Conservation (phyloP, 2,797 vertebrate species). For the Hoplostethus mediterraneus region DNA sequence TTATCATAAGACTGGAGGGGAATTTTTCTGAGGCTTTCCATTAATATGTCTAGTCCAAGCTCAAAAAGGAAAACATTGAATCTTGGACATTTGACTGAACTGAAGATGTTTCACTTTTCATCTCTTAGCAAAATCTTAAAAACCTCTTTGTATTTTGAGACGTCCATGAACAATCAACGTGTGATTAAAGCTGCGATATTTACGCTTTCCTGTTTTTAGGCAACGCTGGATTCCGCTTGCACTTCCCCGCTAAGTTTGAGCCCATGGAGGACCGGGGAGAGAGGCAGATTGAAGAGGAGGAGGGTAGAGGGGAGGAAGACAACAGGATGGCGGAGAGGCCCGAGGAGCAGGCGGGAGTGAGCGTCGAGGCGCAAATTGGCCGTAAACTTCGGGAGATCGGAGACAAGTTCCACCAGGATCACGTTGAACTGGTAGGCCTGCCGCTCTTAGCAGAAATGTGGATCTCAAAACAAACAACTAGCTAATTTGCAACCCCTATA, state of each 20-base stretch:
- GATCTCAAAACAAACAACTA: conserved; percentile 8
- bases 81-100: conserved; percentile 20
- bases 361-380: conserved; percentile 83
- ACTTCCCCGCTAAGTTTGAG: conserved; percentile 80
- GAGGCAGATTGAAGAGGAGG: conserved; percentile 62
- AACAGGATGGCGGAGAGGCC: conserved; percentile 66
- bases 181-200: conserved; percentile 30
- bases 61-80: conserved; percentile 16
- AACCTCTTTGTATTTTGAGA: conserved; percentile 16
- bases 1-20: conserved; percentile 3
- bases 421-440: conserved; percentile 84
- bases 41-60: conserved; percentile 13
- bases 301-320: conserved; percentile 69
- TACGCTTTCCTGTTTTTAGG: conserved; percentile 66
- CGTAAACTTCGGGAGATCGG: conserved; percentile 87
- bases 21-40: conserved; percentile 1
- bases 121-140: not conserved
- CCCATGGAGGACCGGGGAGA: conserved; percentile 78
- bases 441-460: not conserved
- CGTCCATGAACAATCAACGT: conserved; percentile 20
- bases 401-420: conserved; percentile 87
- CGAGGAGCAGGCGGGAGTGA: conserved; percentile 64
- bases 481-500: not conserved
- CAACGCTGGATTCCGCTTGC: conserved; percentile 79
- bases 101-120: conserved; percentile 3